Base-by-base conservation (phyloP, 2,113 vertebrate species). In the Pelodiscus sinensis region DNA sequence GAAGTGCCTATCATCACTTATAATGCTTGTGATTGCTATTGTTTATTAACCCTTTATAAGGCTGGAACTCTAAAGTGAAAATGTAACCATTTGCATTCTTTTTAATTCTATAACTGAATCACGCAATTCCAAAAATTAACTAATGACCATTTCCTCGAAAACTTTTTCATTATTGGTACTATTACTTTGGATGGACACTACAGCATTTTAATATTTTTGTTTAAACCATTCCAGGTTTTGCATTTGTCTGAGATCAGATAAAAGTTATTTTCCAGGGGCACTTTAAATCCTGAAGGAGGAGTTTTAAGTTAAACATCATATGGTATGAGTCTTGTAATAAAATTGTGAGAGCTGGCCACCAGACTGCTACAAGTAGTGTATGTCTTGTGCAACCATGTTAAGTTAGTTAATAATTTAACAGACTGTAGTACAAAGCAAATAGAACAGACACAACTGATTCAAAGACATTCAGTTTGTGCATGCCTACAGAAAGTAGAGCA, bases 31-130 rank as follows among this genome's bases (percentile, higher is more conserved):
- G 35, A 71, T 71, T n/a, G 31, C 65, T 71, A 18, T 71, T 35
- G 21, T 83, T 90, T 84, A 86, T 84, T 90, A 88, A 65, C 12
- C 2, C 54, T 84, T 90, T 90, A 44, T 44, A 92, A 90, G 86
- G 81, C 84, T 58, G 81, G 81, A 62, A 90, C 73, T 54, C 62
- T 81, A 18, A 38, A 29, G 75, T 27, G 57, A 55, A 85, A 38
- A 54, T 54, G 73, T 35, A 19, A 4, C 8, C 78, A 58, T 8
- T 90, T 88, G 8, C 3, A 29, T 83, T 84, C 29, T 81, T 60
- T 62, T 83, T 35, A 6, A 88, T 77, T 13, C n/a, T 65, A 4
- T 82, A 79, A 90, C 73, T 86, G 86, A 88, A 93, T 15, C 29
- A 38, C 75, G 19, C 81, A 92, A 65, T 38, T 84, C 27, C 85